These are phyloP conservation scores for Sitobion miscanthi DNA, from an alignment of 1,140 invertebrate genomes.

Conservation along the genomic window DNA sequence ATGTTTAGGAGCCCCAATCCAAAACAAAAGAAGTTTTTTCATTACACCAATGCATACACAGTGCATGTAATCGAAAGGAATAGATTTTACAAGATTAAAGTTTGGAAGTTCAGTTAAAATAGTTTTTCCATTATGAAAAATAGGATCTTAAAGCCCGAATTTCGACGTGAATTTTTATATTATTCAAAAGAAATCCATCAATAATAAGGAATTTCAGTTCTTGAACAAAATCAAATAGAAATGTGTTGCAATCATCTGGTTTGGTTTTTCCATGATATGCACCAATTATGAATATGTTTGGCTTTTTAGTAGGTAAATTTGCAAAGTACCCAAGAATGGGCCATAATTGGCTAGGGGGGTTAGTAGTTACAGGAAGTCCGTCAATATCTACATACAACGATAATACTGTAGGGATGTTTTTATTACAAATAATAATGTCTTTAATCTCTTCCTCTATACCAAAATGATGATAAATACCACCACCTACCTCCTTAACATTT, in stretches of 20 bases:
- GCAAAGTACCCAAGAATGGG: slow-evolving; percentile 22
- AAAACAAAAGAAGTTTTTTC: slow-evolving; percentile 11
- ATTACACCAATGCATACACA: not conserved
- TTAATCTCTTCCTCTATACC: no score
- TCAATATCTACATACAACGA: not conserved
- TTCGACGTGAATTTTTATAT: not conserved
- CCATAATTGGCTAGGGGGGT: slow-evolving; percentile 23
- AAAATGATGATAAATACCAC: no score
- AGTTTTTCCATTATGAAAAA: not conserved
- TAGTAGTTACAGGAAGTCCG: not conserved
- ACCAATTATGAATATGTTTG: slow-evolving; percentile 14
- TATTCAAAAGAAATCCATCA: not conserved
- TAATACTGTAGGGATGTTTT: not conserved
- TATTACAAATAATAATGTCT: no score
- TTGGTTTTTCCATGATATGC: not conserved
- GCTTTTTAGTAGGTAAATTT: not conserved
- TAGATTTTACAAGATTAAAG: not conserved
- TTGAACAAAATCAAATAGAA: not conserved
- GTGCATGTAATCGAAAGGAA: not conserved
- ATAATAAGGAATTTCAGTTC: not conserved
- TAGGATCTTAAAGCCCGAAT: not conserved
- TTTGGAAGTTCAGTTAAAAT: not conserved
- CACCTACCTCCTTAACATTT: no score
- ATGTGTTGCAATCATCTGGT: not conserved
- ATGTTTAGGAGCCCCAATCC: not conserved